Evolutionary conservation across 2,797 vertebrate genomes (phyloP).

Genomic region (Leucoraja ocellata): DNA sequence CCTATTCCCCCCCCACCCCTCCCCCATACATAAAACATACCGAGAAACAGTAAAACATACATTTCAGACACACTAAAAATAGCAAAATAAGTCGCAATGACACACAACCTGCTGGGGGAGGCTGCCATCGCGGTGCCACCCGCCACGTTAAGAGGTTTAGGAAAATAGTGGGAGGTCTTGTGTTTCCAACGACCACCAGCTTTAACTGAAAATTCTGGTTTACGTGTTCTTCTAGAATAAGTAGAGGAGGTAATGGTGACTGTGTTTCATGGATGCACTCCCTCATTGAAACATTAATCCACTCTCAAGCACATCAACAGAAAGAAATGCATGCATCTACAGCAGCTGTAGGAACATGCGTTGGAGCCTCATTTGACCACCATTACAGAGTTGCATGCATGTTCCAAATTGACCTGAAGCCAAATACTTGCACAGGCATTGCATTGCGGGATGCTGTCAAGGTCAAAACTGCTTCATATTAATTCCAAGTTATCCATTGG

Average conservation of each 20-base stretch:
- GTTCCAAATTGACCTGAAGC: neutral
- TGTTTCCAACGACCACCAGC: neutral
- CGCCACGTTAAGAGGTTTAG: neutral
- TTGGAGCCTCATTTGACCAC: neutral
- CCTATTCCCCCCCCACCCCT: too few species aligned
- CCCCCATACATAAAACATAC: too few species aligned
- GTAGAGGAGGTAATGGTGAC: neutral
- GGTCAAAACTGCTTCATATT: constrained; percentile 4
- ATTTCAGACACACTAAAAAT: too few species aligned
- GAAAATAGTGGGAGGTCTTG: neutral
- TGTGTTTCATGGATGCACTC: neutral
- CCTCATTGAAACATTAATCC: neutral
- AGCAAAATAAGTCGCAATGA: too few species aligned
- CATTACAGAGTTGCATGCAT: neutral
- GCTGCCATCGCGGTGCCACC: too few species aligned
- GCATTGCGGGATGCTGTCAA: neutral
- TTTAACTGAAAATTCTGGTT: neutral
- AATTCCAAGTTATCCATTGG: neutral
- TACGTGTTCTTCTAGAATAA: neutral
- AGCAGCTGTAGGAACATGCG: neutral
- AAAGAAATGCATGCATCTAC: neutral
- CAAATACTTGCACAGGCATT: neutral
- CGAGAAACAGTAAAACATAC: too few species aligned
- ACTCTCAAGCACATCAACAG: neutral
- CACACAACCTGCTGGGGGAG: too few species aligned